phyloP scores from a whole-genome alignment of 1,140 invertebrate genomes.

The Antheraea pernyi region DNA sequence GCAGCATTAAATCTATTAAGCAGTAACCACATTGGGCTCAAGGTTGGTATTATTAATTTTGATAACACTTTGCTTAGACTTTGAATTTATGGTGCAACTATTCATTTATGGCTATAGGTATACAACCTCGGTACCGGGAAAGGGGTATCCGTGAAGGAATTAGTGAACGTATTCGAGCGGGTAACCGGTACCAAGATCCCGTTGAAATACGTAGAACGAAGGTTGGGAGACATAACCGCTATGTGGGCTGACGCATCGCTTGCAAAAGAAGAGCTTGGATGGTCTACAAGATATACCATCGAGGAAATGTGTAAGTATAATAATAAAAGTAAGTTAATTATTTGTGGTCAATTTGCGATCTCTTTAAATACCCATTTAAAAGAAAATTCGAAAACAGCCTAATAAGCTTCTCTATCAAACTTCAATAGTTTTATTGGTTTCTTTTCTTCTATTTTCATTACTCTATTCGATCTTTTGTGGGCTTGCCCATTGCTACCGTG shows the following conservation, averaged over 20 bases:
- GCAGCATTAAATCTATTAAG: slow-evolving; percentile 83
- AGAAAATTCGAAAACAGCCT: too few relatives aligned
- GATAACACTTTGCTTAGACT: neutral
- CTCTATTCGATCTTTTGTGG: too few relatives aligned
- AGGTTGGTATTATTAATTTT: slow-evolving; percentile 36
- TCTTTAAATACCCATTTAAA: too few relatives aligned
- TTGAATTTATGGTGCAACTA: neutral
- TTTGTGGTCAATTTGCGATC: too few relatives aligned
- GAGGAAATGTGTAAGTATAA: slow-evolving; percentile 91
- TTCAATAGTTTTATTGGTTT: too few relatives aligned
- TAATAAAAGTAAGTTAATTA: neutral
- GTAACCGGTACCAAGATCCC: slow-evolving; percentile 87
- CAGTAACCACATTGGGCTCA: slow-evolving; percentile 59
- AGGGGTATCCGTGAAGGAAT: slow-evolving; percentile 90
- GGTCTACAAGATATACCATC: slow-evolving; percentile 85
- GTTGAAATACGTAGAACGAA: slow-evolving; percentile 84
- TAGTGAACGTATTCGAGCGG: slow-evolving; percentile 90
- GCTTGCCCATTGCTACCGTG: too few relatives aligned
- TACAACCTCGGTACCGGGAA: slow-evolving; percentile 95
- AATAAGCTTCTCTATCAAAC: too few relatives aligned
- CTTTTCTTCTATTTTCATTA: too few relatives aligned
- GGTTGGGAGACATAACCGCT: slow-evolving; percentile 90
- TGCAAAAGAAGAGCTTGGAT: slow-evolving; percentile 88
- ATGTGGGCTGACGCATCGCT: slow-evolving; percentile 90
- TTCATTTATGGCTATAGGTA: slow-evolving; percentile 74